Percentiles rank a stretch among this genome's conserved stretches.
Conservation (phyloP, 2,888 invertebrate genomes). For the Aplocera efformata region DNA sequence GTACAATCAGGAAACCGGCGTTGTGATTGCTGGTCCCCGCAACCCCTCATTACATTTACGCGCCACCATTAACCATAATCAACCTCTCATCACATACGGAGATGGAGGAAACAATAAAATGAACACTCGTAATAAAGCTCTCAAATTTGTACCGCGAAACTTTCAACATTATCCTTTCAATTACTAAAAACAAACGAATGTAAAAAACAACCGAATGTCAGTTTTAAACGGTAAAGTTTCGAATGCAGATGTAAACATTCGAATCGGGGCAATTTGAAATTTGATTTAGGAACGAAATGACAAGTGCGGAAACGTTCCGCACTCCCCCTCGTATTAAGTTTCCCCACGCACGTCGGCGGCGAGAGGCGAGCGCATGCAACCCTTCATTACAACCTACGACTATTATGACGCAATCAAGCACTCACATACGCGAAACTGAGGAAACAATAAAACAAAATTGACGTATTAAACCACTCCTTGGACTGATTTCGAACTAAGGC, state of each 20-base stretch:
- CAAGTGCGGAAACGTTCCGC: slow-evolving; percentile 64
- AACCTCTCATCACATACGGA: slow-evolving; percentile 69
- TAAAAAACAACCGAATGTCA: slow-evolving; percentile 1
- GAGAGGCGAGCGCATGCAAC: slow-evolving; percentile 64
- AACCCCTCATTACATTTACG: slow-evolving; percentile 73
- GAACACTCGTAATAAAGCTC: slow-evolving; percentile 48
- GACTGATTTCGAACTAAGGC: slow-evolving; percentile 55
- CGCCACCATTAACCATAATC: slow-evolving; percentile 70
- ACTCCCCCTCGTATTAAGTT: slow-evolving; percentile 64
- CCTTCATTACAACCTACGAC: slow-evolving; percentile 72
- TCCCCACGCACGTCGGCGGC: slow-evolving; percentile 55
- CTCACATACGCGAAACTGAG: slow-evolving; percentile 75
- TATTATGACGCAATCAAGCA: slow-evolving; percentile 74
- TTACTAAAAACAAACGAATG: slow-evolving; percentile 18
- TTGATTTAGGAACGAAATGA: slow-evolving; percentile 55
- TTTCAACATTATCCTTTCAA: slow-evolving; percentile 17
- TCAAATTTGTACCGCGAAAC: slow-evolving; percentile 14
- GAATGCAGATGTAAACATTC: slow-evolving; percentile 38
- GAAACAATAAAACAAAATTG: slow-evolving; percentile 76
- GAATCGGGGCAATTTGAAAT: slow-evolving; percentile 49
- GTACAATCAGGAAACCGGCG: slow-evolving; percentile 57
- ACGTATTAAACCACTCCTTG: slow-evolving; percentile 71
- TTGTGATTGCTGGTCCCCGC: slow-evolving; percentile 56
- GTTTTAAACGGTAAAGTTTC: slow-evolving; percentile 7
- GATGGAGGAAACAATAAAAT: slow-evolving; percentile 67